Evolutionary conservation across 2,113 vertebrate species (phyloP).

Genomic region (Pandion haliaetus): DNA sequence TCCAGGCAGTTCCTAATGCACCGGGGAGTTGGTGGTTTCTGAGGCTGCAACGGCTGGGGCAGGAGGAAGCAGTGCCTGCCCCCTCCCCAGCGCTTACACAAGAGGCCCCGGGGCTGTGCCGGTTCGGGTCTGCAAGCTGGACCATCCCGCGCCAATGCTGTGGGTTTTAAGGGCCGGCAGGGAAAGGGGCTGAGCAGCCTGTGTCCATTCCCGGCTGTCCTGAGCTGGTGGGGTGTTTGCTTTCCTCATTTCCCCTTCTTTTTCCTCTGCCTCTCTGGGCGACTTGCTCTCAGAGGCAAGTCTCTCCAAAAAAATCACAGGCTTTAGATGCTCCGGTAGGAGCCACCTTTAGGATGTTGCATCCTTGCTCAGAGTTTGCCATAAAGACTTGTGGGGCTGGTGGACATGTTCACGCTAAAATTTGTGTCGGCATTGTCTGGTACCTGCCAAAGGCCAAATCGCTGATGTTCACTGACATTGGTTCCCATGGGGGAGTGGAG

Average conservation of each 20-base stretch:
- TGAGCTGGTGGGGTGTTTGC: not conserved
- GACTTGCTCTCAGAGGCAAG: not conserved
- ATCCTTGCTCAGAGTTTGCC: not conserved
- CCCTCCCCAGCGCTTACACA: not conserved
- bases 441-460: not conserved
- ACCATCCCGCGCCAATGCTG: not conserved
- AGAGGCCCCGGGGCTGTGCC: not conserved
- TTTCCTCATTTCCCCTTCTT: not conserved
- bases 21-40: slow-evolving; percentile 64
- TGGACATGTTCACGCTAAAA: not conserved
- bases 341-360: not conserved
- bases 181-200: not conserved
- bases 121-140: not conserved
- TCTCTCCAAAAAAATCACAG: fast-evolving
- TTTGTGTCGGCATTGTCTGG: fast-evolving
- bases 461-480: not conserved
- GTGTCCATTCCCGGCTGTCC: not conserved
- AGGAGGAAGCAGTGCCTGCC: slow-evolving; percentile 49
- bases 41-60: slow-evolving; percentile 64
- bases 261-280: not conserved
- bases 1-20: slow-evolving; percentile 47
- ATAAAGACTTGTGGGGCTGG: not conserved
- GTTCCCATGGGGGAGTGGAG: slow-evolving; percentile 25
- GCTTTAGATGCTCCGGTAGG: not conserved
- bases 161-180: not conserved